These are phyloP conservation scores for Coryphaenoides rupestris DNA, from an alignment of 2,113 vertebrate species.

Conservation along the genomic window DNA sequence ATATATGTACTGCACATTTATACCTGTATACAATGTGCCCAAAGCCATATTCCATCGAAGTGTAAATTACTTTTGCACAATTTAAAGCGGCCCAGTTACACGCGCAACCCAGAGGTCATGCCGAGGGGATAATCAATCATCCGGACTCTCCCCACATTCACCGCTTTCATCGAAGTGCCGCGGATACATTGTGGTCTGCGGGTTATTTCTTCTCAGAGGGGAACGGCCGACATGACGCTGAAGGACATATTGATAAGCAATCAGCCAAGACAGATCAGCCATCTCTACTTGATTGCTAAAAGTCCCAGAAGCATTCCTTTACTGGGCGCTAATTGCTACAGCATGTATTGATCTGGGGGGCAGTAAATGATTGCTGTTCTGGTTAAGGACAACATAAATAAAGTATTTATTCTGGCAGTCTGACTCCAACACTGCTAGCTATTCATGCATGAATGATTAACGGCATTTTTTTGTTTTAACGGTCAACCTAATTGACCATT, in stretches of 20 bases:
- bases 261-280: background rate
- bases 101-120: too few species aligned
- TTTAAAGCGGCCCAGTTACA: too few species aligned
- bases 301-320: constrained; percentile 1
- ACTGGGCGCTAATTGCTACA: constrained; percentile 23
- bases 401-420: too few species aligned
- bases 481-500: constrained; percentile 13
- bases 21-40: too few species aligned
- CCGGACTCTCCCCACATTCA: background rate
- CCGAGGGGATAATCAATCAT: constrained; percentile 14
- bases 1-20: too few species aligned
- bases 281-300: too few species aligned
- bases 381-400: too few species aligned
- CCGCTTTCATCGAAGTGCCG: background rate
- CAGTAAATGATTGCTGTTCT: constrained; percentile 25
- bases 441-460: too few species aligned
- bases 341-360: constrained; percentile 22
- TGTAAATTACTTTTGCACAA: too few species aligned
- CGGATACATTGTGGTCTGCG: background rate
- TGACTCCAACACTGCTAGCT: too few species aligned
- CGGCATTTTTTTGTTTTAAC: constrained; percentile 6
- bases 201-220: constrained; percentile 8
- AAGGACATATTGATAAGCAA: background rate
- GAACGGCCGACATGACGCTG: background rate
- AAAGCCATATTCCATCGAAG: too few species aligned